phyloP scores from a whole-genome alignment of 2,888 invertebrate genomes.

The Hipparchia semele region DNA sequence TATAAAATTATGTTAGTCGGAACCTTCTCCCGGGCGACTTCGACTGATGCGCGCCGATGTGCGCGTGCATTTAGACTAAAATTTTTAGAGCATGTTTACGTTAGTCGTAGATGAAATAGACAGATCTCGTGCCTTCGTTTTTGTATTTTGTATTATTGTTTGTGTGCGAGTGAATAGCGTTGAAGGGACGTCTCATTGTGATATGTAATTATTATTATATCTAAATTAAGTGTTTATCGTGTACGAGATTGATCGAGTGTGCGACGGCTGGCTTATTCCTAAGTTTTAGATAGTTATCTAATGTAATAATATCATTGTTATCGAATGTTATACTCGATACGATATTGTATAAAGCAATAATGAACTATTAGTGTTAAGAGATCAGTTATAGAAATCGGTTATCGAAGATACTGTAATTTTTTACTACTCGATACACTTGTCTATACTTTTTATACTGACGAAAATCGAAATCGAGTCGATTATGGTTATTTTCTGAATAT shows the following conservation, averaged over 20 bases:
- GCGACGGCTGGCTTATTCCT: conserved; percentile 69
- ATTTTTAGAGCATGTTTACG: conserved; percentile 72
- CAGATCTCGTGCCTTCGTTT: conserved; percentile 82
- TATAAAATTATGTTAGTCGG: conserved; percentile 56
- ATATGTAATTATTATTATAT: conserved; percentile 82
- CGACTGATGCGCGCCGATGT: conserved; percentile 70
- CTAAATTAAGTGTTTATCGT: conserved; percentile 81
- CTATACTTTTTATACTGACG: conserved; percentile 72
- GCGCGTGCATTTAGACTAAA: conserved; percentile 74
- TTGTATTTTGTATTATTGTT: conserved; percentile 67
- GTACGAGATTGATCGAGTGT: conserved; percentile 72
- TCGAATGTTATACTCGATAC: conserved; percentile 75
- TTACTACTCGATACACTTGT: conserved; percentile 61
- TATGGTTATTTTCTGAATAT: conserved; percentile 82
- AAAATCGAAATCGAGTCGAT: conserved; percentile 62
- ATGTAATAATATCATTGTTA: conserved; percentile 67
- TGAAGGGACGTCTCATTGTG: conserved; percentile 81
- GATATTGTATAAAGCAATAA: conserved; percentile 81
- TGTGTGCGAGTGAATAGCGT: conserved; percentile 75
- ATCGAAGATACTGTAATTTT: conserved; percentile 72
- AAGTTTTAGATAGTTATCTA: conserved; percentile 67
- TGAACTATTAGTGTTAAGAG: conserved; percentile 73
- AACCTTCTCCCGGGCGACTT: conserved; percentile 50
- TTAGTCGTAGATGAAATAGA: conserved; percentile 72
- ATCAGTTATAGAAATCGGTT: conserved; percentile 70